These are phyloP conservation scores for Aegithalos caudatus DNA, from an alignment of 2,113 vertebrate species.

Conservation along the genomic window DNA sequence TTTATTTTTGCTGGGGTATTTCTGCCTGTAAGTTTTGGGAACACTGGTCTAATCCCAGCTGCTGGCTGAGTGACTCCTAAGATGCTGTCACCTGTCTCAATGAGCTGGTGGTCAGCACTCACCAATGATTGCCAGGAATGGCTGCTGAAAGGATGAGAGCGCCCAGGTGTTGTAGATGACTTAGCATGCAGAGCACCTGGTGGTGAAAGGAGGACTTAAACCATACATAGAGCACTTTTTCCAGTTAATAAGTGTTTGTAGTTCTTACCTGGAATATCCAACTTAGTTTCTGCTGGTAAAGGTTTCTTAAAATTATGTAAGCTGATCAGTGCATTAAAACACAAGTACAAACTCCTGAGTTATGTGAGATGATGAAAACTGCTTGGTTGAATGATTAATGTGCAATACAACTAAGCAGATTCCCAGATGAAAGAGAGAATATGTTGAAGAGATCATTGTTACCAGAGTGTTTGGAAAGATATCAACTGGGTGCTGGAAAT, in stretches of 20 bases:
- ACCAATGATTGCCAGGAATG: not conserved
- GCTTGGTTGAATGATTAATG: not conserved
- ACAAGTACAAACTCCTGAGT: not conserved
- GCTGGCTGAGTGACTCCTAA: not conserved
- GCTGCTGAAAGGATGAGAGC: not conserved
- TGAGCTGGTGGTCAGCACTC: not conserved
- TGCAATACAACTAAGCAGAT: not conserved
- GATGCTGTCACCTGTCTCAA: not conserved
- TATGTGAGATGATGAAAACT: not conserved
- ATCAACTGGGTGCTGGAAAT: not conserved
- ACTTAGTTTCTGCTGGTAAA: not conserved
- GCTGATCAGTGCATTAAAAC: not conserved
- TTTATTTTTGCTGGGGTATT: not conserved
- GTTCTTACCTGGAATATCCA: not conserved
- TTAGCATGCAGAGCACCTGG: not conserved
- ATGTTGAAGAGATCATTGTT: not conserved
- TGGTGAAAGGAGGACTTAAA: not conserved
- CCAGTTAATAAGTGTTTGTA: not conserved
- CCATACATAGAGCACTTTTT: not conserved
- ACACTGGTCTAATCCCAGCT: not conserved
- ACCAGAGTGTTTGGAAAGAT: not conserved
- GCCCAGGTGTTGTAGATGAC: not conserved
- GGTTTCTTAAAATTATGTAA: not conserved
- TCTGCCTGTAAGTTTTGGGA: not conserved
- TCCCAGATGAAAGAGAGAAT: not conserved